phyloP scores from a whole-genome alignment of 1,140 invertebrate species.

The Apis dorsata region DNA sequence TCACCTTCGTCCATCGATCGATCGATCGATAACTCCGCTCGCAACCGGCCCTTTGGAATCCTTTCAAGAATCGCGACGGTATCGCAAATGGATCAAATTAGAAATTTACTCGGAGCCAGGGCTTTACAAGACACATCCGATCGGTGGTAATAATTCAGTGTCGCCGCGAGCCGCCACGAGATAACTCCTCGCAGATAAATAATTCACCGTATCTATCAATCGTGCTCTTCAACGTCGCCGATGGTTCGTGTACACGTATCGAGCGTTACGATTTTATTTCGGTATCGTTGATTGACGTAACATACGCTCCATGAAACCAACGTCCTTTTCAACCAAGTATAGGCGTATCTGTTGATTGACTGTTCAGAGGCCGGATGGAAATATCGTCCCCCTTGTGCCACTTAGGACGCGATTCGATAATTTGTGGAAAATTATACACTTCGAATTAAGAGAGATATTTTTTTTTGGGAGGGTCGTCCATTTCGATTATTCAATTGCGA shows the following conservation, averaged over 20 bases:
- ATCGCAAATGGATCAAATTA: neutral
- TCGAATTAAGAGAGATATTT: no score
- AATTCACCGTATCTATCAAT: conserved; percentile 40
- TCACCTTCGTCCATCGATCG: neutral
- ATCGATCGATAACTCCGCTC: neutral
- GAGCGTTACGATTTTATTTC: conserved; percentile 53
- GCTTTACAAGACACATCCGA: neutral
- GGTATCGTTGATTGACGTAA: conserved; percentile 48
- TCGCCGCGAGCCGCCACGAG: no score
- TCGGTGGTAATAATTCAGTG: neutral
- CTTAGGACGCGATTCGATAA: neutral
- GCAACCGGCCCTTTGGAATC: no score
- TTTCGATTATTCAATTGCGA: no score
- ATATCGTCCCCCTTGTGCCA: conserved; percentile 9
- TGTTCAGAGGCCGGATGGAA: conserved; percentile 43
- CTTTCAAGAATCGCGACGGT: neutral
- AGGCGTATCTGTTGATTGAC: conserved; percentile 39
- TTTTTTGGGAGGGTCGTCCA: no score
- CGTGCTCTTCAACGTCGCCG: conserved; percentile 13
- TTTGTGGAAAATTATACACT: no score
- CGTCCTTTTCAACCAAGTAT: conserved; percentile 41
- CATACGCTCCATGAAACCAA: conserved; percentile 26
- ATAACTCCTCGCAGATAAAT: conserved; percentile 7
- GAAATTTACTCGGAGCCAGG: neutral
- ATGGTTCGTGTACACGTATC: neutral